Evolutionary conservation across 2,113 vertebrate species (phyloP), one percentile per base, ranked within the genome.

Genomic region (Syngnathoides biaculeatus): DNA sequence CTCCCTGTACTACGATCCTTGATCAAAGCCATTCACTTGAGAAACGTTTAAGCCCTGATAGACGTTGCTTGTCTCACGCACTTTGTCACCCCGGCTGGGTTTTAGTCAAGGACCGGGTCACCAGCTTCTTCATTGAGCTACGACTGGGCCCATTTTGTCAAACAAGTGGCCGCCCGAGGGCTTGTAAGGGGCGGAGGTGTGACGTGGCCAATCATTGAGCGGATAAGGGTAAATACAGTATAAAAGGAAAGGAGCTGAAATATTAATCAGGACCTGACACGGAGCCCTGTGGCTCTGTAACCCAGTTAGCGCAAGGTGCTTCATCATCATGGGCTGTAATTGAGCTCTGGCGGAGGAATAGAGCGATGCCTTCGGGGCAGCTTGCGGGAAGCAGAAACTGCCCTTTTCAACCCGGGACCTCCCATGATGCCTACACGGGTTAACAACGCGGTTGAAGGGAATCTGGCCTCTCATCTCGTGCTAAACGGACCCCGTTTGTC

Each of bases 241-340:
- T 71, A 82, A 84, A 81, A 58, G 71, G 74, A 78, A 78, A 43
- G 47, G 39, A 53, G 66, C 63, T 87, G 81, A 85, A 90, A 85
- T 84, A 87, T 88, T 87, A 80, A 88, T 86, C 79, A 86, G 80
- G 73, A 72, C 72, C 69, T 24, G 3, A 74, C 75, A 74, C 24
- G 64, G 76, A 59, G 71, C 86, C 77, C 63, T 47, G 60, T 47
- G 77, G 79, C 69, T 78, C 69, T 65, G 60, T 58, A 69, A 72
- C 74, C 42, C 5, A 38, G 77, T 52, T 74, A 69, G 70, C 71
- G 57, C 53, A 20, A 71, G 62, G 65, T 71, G 69, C 78, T 85
- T 84, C 74, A 84, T 87, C 86, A 83, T 79, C 65, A 67, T 64
- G 2, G 50, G 71, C 63, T 77, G 74, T 87, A 88, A 87, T 83